These are phyloP conservation scores for Hiodon tergisus DNA, from an alignment of 2,113 vertebrate genomes.

Conservation along the genomic window DNA sequence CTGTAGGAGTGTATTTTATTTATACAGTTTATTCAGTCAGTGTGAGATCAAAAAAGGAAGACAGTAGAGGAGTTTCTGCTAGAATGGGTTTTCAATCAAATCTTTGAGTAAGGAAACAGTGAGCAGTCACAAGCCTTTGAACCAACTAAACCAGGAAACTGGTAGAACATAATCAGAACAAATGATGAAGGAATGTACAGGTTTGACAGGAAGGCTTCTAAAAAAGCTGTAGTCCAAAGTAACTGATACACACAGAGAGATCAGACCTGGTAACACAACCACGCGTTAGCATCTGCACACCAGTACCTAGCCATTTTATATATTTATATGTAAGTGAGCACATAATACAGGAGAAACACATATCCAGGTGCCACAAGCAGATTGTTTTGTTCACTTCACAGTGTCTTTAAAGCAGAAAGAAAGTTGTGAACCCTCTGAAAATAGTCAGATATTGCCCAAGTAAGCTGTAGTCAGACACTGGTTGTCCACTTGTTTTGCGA, in stretches of 20 bases:
- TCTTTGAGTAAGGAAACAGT: neutral
- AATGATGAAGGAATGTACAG: neutral
- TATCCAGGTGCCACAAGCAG: constrained; percentile 1
- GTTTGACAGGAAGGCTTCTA: neutral
- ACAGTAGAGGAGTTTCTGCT: neutral
- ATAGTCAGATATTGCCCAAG: neutral
- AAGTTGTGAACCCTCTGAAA: neutral
- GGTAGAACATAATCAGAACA: neutral
- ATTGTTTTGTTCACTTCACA: neutral
- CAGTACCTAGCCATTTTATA: neutral
- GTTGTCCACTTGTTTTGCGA: neutral
- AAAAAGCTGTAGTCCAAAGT: neutral
- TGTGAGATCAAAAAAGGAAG: constrained; percentile 49
- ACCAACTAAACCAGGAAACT: neutral
- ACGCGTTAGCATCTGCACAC: neutral
- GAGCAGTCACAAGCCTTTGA: constrained; percentile 2
- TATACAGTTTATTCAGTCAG: constrained; percentile 64
- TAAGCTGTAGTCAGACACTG: neutral
- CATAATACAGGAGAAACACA: neutral
- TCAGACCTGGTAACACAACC: neutral
- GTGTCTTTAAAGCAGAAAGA: neutral
- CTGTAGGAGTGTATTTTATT: constrained; percentile 71
- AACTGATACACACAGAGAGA: constrained; percentile 8
- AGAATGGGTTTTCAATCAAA: constrained; percentile 2
- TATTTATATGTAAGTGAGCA: neutral